phyloP scores from a whole-genome alignment of 2,797 vertebrate genomes.

The Sebastes paucispinis region DNA sequence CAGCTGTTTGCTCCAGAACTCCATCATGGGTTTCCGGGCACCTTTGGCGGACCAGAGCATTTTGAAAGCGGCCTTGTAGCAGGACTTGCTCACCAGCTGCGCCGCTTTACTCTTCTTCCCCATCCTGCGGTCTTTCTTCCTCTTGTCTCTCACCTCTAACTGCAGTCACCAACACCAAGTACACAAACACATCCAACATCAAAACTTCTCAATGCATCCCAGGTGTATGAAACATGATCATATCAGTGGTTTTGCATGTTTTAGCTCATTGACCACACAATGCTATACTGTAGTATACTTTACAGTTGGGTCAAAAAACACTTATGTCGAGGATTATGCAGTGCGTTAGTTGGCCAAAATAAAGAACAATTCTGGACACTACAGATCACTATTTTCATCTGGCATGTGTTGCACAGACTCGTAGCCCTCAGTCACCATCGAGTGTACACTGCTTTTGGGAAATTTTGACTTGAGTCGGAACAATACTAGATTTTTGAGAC shows the following conservation, averaged over 20 bases:
- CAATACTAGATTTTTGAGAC: neutral
- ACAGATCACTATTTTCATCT: neutral
- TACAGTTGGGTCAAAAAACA: neutral
- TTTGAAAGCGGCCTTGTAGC: slow-evolving; percentile 70
- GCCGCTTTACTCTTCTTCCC: slow-evolving; percentile 73
- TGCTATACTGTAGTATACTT: neutral
- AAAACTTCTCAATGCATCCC: neutral
- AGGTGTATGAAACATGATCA: neutral
- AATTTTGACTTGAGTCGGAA: neutral
- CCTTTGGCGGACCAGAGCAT: slow-evolving; percentile 74
- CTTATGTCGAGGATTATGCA: neutral
- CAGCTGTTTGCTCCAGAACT: slow-evolving; percentile 72
- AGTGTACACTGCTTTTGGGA: neutral
- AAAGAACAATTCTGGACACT: neutral
- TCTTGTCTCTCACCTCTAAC: slow-evolving; percentile 37
- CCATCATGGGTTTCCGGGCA: slow-evolving; percentile 73
- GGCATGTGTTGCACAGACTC: neutral
- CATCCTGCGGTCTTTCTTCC: slow-evolving; percentile 42
- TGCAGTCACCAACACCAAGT: neutral
- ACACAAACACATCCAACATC: neutral
- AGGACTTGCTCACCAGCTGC: slow-evolving; percentile 67
- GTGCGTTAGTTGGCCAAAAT: no score
- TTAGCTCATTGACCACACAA: neutral
- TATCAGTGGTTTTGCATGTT: neutral
- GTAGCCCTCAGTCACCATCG: neutral